Conservation (phyloP, 2,888 invertebrate species). For the Rhingia campestris region DNA sequence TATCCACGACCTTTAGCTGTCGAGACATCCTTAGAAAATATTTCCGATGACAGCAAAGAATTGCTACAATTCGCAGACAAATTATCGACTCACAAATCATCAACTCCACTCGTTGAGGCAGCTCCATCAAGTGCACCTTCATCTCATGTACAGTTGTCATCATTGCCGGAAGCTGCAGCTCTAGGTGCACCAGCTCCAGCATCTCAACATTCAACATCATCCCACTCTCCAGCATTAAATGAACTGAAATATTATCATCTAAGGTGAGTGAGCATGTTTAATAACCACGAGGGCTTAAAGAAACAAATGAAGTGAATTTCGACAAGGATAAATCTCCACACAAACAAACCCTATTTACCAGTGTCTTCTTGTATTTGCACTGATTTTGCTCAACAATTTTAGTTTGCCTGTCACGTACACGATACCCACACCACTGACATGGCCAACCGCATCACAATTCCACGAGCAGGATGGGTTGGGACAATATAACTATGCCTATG, state of each 20-base stretch:
- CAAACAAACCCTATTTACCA: neutral
- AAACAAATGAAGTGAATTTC: slow-evolving; percentile 46
- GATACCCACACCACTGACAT: slow-evolving; percentile 57
- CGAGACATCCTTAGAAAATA: slow-evolving; percentile 15
- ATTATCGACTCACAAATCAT: slow-evolving; percentile 50
- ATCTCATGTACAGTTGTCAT: neutral
- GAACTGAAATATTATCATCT: slow-evolving; percentile 48
- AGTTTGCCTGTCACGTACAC: slow-evolving; percentile 59
- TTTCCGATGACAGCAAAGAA: slow-evolving; percentile 14
- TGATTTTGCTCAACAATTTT: slow-evolving; percentile 31
- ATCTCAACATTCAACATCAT: slow-evolving; percentile 11
- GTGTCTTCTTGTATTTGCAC: slow-evolving; percentile 11
- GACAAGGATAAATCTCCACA: slow-evolving; percentile 31
- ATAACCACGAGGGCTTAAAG: slow-evolving; percentile 20
- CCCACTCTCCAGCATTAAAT: slow-evolving; percentile 22
- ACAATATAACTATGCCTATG: slow-evolving; percentile 84
- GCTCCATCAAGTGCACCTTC: slow-evolving; percentile 2
- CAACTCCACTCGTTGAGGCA: slow-evolving; percentile 27
- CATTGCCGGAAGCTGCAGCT: slow-evolving; percentile 9
- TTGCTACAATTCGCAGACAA: slow-evolving; percentile 27
- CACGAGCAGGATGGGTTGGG: slow-evolving; percentile 85
- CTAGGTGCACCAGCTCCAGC: slow-evolving; percentile 1
- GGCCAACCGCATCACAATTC: slow-evolving; percentile 81
- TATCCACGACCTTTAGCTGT: neutral
- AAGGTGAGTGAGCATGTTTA: slow-evolving; percentile 61